phyloP scores from a whole-genome alignment of 2,888 invertebrate genomes.

The Ectemnius lituratus region DNA sequence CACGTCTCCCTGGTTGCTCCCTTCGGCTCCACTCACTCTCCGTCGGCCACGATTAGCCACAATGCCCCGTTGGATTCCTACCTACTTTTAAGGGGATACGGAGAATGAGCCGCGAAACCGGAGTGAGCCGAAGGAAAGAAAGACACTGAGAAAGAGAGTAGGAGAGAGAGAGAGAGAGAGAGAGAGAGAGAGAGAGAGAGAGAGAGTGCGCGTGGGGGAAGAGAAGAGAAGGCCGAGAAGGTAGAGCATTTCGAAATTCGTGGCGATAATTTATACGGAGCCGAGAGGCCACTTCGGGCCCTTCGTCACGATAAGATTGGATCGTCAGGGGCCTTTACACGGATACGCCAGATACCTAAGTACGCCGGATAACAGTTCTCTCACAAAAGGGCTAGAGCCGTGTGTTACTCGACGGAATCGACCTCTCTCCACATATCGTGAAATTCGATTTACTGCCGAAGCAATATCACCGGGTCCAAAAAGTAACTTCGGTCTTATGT shows the following conservation, averaged over 20 bases:
- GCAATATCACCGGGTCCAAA: slow-evolving; percentile 34
- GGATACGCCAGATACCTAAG: slow-evolving; percentile 69
- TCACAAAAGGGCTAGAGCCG: slow-evolving; percentile 52
- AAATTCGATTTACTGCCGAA: slow-evolving; percentile 48
- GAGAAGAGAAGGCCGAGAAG: slow-evolving; percentile 16
- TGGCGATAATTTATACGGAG: slow-evolving; percentile 75
- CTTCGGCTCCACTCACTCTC: too few relatives aligned
- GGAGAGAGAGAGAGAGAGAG: slow-evolving; percentile 38
- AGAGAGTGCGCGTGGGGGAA: slow-evolving; percentile 29
- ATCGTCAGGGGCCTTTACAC: slow-evolving; percentile 70
- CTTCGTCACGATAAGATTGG: slow-evolving; percentile 76
- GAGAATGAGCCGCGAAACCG: slow-evolving; percentile 41
- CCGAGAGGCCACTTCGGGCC: slow-evolving; percentile 53
- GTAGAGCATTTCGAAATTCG: slow-evolving; percentile 70
- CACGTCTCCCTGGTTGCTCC: slow-evolving; percentile 33
- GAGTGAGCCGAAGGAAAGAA: slow-evolving; percentile 31
- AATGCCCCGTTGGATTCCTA: slow-evolving; percentile 54
- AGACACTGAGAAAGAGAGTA: slow-evolving; percentile 42
- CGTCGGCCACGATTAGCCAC: slow-evolving; percentile 27
- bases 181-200: slow-evolving; percentile 39
- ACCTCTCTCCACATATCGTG: slow-evolving; percentile 43
- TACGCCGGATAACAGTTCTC: slow-evolving; percentile 68
- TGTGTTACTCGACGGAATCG: slow-evolving; percentile 38
- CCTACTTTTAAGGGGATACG: slow-evolving; percentile 47
- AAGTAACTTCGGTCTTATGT: slow-evolving; percentile 31